These are phyloP conservation scores for Eupeodes luniger DNA, from an alignment of 2,888 invertebrate genomes.

Conservation along the genomic window DNA sequence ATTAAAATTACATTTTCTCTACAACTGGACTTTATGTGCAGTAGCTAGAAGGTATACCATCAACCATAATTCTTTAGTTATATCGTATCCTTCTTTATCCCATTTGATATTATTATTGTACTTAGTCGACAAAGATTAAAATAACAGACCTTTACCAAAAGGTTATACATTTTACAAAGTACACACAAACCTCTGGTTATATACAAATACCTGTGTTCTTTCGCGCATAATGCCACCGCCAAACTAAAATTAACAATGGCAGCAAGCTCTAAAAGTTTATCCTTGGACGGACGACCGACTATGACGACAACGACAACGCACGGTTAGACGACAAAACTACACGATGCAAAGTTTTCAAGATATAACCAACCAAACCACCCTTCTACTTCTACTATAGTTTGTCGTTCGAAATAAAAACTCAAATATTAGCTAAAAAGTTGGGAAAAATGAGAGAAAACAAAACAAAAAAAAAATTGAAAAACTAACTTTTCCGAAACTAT, in stretches of 20 bases:
- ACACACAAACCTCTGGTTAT: slow-evolving; percentile 52
- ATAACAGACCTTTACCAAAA: slow-evolving; percentile 56
- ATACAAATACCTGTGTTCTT: too few species aligned
- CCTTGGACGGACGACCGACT: slow-evolving; percentile 50
- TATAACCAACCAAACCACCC: slow-evolving; percentile 14
- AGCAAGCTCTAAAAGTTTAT: slow-evolving; percentile 72
- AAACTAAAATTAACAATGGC: slow-evolving; percentile 70
- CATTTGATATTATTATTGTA: slow-evolving; percentile 46
- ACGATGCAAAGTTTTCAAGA: slow-evolving; percentile 42
- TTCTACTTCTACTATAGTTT: background rate
- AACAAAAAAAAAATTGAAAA: slow-evolving; percentile 23
- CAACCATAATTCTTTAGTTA: slow-evolving; percentile 53
- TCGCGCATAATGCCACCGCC: slow-evolving; percentile 48
- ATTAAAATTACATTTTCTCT: too few species aligned
- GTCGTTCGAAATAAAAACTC: slow-evolving; percentile 46
- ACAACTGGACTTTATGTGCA: too few species aligned
- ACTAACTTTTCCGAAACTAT: slow-evolving; percentile 68
- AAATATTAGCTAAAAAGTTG: slow-evolving; percentile 76
- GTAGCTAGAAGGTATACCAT: too few species aligned
- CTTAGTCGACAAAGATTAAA: slow-evolving; percentile 52
- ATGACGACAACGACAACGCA: background rate
- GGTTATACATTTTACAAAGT: slow-evolving; percentile 55
- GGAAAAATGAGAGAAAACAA: background rate
- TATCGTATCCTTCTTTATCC: slow-evolving; percentile 25
- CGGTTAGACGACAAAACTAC: background rate